Conservation (phyloP, 2,113 vertebrate species). For the Trachemys scripta region DNA sequence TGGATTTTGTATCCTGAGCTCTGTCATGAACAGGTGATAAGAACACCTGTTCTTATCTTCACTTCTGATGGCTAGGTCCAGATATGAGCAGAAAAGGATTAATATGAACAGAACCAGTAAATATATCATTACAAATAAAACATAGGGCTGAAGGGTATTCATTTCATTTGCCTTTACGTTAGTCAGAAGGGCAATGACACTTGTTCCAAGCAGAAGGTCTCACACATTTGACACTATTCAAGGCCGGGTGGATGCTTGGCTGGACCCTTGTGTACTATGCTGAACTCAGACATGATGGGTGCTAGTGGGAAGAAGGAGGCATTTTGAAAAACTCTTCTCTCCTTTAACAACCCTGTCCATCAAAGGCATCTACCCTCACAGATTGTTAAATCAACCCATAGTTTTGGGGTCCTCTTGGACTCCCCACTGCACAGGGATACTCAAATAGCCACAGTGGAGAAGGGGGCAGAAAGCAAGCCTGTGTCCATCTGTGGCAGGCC, state of each 20-base stretch:
- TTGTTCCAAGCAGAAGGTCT: not conserved
- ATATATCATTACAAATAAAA: not conserved
- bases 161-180: not conserved
- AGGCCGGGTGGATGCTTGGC: not conserved
- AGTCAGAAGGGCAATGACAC: not conserved
- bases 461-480: not conserved
- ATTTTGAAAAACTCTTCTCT: not conserved
- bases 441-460: not conserved
- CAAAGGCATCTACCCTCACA: not conserved
- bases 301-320: not conserved
- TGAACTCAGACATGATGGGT: not conserved
- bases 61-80: not conserved
- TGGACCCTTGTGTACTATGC: fast-evolving
- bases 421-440: not conserved
- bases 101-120: not conserved
- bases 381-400: not conserved
- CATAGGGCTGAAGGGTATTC: not conserved
- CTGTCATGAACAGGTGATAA: too few species aligned
- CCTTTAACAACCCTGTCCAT: not conserved
- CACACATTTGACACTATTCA: not conserved
- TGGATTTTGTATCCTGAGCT: not conserved
- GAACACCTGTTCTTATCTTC: not conserved
- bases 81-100: not conserved
- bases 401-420: not conserved
- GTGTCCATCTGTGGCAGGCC: not conserved